These are phyloP conservation scores for Yoshiicerus persimilis DNA, from an alignment of 1,140 invertebrate genomes.

Conservation along the genomic window DNA sequence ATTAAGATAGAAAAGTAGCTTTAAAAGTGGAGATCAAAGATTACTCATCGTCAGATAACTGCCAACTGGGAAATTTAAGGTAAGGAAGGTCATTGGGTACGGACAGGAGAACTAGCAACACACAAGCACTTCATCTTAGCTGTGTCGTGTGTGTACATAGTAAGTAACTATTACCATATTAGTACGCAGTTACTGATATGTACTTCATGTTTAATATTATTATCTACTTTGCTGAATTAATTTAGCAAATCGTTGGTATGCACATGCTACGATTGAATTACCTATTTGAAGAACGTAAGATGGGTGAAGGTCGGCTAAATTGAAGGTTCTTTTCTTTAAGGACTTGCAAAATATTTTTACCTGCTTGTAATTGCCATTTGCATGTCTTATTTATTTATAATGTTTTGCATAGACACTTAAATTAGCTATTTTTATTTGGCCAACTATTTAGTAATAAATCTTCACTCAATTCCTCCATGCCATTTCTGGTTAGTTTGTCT, in stretches of 20 bases:
- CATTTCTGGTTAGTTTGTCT: no score
- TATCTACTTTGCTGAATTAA: background rate
- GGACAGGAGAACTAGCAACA: background rate
- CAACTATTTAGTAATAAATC: background rate
- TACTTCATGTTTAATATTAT: background rate
- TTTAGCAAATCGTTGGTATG: background rate
- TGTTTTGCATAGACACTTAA: background rate
- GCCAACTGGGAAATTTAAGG: background rate
- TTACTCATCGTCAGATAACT: background rate
- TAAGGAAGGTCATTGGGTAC: background rate
- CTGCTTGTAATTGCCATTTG: background rate
- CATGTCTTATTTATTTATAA: background rate
- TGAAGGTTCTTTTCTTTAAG: background rate
- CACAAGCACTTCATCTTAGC: background rate
- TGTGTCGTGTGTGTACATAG: background rate
- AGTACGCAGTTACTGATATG: background rate
- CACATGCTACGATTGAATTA: background rate
- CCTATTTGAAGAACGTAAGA: background rate
- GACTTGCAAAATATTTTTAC: background rate
- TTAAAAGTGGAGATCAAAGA: background rate
- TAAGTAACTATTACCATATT: background rate
- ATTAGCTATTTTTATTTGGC: background rate
- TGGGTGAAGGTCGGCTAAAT: background rate
- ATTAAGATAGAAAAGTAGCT: background rate
- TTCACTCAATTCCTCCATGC: background rate